phyloP scores from a whole-genome alignment of 2,797 vertebrate genomes.

The Sebastes oblongus region DNA sequence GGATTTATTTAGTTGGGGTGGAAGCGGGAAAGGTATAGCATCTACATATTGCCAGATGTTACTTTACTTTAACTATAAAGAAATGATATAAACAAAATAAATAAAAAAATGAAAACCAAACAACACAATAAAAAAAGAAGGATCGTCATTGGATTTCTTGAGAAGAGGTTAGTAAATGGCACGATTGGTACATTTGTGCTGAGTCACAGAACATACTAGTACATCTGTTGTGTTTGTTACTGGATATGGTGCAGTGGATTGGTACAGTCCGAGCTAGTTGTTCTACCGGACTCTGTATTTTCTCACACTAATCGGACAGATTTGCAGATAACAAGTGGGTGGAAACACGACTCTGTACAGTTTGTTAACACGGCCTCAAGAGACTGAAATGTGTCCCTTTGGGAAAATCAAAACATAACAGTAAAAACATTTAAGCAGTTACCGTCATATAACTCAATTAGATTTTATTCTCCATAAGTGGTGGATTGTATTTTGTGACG shows the following conservation, averaged over 20 bases:
- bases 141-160: not conserved
- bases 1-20: not conserved
- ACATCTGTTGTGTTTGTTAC: not conserved
- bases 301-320: not conserved
- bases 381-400: not conserved
- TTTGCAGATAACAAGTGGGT: not conserved
- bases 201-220: not conserved
- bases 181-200: not conserved
- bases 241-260: too few species aligned
- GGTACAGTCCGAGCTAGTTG: not conserved
- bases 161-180: not conserved
- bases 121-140: too few species aligned
- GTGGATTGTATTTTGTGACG: not conserved
- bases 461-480: not conserved
- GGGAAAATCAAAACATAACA: not conserved
- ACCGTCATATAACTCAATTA: not conserved
- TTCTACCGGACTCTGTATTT: slow-evolving; percentile 2
- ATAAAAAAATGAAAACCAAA: too few species aligned
- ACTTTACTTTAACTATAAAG: too few species aligned
- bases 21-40: too few species aligned
- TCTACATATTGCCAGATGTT: too few species aligned
- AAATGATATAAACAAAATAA: too few species aligned
- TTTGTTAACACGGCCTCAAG: not conserved
- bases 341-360: not conserved
- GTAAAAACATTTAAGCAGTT: not conserved